phyloP scores from a whole-genome alignment of 2,113 vertebrate genomes.

The Phalacrocorax aristotelis region DNA sequence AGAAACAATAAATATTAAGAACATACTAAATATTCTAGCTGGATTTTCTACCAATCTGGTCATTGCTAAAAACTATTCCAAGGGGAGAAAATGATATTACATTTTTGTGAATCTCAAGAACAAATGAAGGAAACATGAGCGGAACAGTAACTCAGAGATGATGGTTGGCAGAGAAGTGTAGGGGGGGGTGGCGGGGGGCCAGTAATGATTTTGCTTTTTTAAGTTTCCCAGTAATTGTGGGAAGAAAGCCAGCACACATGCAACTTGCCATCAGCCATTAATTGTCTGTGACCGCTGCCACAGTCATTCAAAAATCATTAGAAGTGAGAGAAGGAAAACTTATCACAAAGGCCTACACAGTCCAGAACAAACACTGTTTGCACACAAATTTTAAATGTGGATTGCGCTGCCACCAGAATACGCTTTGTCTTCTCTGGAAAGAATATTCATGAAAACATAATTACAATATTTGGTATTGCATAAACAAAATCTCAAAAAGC shows the following conservation, averaged over 20 bases:
- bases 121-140: not conserved
- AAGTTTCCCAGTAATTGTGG: not conserved
- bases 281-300: not conserved
- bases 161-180: not conserved
- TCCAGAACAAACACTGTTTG: constrained; percentile 14
- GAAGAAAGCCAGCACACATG: not conserved
- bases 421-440: not conserved
- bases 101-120: not conserved
- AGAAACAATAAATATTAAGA: not conserved
- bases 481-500: constrained; percentile 34
- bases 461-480: constrained; percentile 26
- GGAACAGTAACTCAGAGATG: not conserved
- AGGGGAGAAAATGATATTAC: not conserved
- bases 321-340: not conserved
- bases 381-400: not conserved
- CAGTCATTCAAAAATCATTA: constrained; percentile 5
- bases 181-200: no score
- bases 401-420: not conserved
- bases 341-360: not conserved
- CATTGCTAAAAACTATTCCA: not conserved
- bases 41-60: not conserved
- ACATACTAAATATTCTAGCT: not conserved
- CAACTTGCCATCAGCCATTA: not conserved
- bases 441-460: constrained; percentile 20
- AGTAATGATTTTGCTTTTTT: not conserved